A percentile compares a stretch with the other conserved stretches of the same genome.
phyloP scores from a whole-genome alignment of 2,113 vertebrate species.

The Corvus moneduloides region DNA sequence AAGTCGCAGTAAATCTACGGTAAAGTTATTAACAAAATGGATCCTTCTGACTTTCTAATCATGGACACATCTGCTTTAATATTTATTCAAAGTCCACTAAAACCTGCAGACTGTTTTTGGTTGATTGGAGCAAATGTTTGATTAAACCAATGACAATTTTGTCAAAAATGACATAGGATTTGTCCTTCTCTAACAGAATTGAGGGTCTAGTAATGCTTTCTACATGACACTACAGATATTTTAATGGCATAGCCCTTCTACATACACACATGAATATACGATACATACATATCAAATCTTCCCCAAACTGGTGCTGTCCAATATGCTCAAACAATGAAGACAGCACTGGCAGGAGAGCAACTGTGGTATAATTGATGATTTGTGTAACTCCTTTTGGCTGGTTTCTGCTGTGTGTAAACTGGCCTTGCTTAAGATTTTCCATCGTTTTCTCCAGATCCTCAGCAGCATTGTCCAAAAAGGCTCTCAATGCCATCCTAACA shows the following conservation, averaged over 20 bases:
- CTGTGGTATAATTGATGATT: slow-evolving; percentile 96
- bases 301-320: slow-evolving; percentile 91
- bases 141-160: not conserved
- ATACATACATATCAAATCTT: slow-evolving; percentile 91
- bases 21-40: not conserved
- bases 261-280: not conserved
- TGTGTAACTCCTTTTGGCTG: slow-evolving; percentile 90
- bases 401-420: slow-evolving; percentile 89
- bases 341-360: slow-evolving; percentile 89
- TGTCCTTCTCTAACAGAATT: not conserved
- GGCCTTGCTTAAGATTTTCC: slow-evolving; percentile 92
- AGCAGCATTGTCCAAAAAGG: slow-evolving; percentile 87
- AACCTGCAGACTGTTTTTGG: not conserved
- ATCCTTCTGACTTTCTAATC: not conserved
- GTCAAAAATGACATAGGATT: not conserved
- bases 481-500: slow-evolving; percentile 86
- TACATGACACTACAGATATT: not conserved
- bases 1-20: not conserved
- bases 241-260: not conserved
- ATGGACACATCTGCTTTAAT: not conserved
- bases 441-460: slow-evolving; percentile 92
- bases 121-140: not conserved
- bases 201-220: not conserved
- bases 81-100: not conserved
- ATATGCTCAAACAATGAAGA: slow-evolving; percentile 94